Conservation (phyloP, 1,140 invertebrate genomes). For the Drosophila bocqueti region DNA sequence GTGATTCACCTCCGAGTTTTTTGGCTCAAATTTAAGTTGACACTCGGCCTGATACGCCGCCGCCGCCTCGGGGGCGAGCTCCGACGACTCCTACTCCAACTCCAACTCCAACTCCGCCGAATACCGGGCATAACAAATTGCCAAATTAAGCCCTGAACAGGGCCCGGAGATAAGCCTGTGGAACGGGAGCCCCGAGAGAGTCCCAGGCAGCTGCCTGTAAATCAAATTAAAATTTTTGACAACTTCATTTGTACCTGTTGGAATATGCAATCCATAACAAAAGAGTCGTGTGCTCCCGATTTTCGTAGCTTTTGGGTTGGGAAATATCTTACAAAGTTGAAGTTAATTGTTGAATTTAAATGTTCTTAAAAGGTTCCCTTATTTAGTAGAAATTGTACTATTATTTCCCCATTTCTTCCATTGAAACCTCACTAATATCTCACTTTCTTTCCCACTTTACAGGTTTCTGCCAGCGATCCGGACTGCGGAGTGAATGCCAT, state of each 20-base stretch:
- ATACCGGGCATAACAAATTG: conserved; percentile 68
- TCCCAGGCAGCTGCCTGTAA: conserved; percentile 49
- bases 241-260: conserved; percentile 74
- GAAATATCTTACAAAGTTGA: not conserved
- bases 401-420: not conserved
- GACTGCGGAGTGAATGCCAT: conserved; percentile 98
- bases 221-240: conserved; percentile 82
- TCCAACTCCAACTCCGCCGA: not conserved
- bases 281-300: not conserved
- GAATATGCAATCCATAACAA: conserved; percentile 17
- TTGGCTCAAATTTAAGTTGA: conserved; percentile 67
- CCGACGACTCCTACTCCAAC: not conserved
- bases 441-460: conserved; percentile 73
- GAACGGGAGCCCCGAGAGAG: conserved; percentile 4
- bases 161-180: conserved; percentile 50
- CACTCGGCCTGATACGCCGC: conserved; percentile 63
- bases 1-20: conserved; percentile 32
- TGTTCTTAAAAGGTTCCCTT: not conserved
- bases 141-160: conserved; percentile 70
- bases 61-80: conserved; percentile 24
- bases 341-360: not conserved
- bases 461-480: conserved; percentile 97
- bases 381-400: not conserved
- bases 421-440: not conserved
- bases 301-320: not conserved